These are phyloP conservation scores for Bujurquina vittata DNA, from an alignment of 2,113 vertebrate genomes.

Conservation along the genomic window DNA sequence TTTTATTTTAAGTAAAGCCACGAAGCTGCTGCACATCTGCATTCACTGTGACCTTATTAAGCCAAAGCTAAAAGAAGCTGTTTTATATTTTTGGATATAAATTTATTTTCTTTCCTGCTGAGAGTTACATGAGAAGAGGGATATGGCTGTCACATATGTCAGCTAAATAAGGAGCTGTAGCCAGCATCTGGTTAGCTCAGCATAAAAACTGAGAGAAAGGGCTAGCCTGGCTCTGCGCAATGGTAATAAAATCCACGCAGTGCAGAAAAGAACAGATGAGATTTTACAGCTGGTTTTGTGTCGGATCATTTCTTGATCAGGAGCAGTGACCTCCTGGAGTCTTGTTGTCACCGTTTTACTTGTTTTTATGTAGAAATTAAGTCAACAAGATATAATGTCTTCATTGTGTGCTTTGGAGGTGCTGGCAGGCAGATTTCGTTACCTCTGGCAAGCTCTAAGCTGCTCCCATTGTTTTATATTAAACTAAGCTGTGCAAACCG, in stretches of 20 bases:
- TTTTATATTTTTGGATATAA: background rate
- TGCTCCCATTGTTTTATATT: background rate
- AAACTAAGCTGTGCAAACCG: background rate
- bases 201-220: background rate
- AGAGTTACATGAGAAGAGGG: background rate
- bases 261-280: background rate
- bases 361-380: background rate
- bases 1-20: background rate
- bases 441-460: conserved; percentile 5
- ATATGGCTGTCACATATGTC: background rate
- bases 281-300: background rate
- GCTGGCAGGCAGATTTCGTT: background rate
- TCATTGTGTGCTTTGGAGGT: conserved; percentile 1
- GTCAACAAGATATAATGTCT: background rate
- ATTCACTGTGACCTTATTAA: background rate
- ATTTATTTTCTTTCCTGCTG: background rate
- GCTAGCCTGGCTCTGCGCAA: background rate
- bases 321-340: background rate
- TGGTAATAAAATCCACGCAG: background rate
- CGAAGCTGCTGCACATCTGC: background rate
- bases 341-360: background rate
- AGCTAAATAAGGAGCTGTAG: background rate
- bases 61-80: background rate
- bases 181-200: conserved; percentile 7
- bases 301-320: background rate